These are phyloP conservation scores for Coluber constrictor DNA, from an alignment of 2,797 vertebrate genomes.

Conservation along the genomic window DNA sequence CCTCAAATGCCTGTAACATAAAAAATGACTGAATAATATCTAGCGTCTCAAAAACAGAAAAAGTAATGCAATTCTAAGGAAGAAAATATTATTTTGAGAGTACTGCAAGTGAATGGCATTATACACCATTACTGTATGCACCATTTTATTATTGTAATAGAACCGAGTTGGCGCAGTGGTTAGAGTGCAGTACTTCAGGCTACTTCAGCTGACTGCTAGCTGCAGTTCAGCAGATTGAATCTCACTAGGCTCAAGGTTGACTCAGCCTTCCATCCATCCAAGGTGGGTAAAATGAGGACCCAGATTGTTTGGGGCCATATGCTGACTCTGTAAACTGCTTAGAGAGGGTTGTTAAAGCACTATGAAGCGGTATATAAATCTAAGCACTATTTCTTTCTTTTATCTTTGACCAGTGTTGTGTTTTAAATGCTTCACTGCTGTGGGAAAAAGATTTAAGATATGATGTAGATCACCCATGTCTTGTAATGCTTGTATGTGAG, in stretches of 20 bases:
- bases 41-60: not conserved
- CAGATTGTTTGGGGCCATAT: no score
- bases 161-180: no score
- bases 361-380: no score
- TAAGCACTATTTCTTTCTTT: not conserved
- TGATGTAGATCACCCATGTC: not conserved
- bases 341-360: no score
- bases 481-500: not conserved
- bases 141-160: not conserved
- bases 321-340: no score
- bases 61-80: not conserved
- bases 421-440: not conserved
- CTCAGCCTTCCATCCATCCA: no score
- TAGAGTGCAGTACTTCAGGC: no score
- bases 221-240: no score
- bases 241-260: no score
- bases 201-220: no score
- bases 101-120: not conserved
- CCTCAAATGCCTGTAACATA: not conserved
- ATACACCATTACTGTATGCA: not conserved
- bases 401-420: not conserved
- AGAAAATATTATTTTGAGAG: not conserved
- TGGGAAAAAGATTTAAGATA: not conserved
- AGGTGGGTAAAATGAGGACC: no score
- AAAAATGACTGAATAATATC: slow-evolving; percentile 6